These are phyloP conservation scores for Morone chrysops DNA, from an alignment of 2,113 vertebrate species.

Conservation along the genomic window DNA sequence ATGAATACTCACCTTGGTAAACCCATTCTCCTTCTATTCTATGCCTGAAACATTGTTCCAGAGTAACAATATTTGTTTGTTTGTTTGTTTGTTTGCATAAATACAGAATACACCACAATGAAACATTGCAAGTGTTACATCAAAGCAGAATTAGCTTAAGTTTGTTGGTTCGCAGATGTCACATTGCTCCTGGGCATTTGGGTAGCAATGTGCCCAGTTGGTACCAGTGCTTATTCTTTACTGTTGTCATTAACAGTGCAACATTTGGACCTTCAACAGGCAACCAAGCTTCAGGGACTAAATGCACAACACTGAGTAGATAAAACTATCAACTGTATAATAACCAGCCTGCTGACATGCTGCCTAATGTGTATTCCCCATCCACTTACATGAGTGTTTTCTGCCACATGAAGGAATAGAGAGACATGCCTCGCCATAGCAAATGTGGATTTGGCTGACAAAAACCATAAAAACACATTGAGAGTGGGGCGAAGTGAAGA, in stretches of 20 bases:
- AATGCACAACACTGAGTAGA: neutral
- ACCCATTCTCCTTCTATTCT: conserved; percentile 10
- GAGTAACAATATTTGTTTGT: neutral
- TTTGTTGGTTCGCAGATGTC: neutral
- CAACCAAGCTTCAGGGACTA: neutral
- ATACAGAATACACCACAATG: conserved; percentile 21
- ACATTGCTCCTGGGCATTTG: neutral
- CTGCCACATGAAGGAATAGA: neutral
- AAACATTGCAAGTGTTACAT: conserved; percentile 3
- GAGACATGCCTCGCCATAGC: neutral
- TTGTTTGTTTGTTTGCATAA: conserved; percentile 8
- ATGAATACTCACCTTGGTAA: conserved; percentile 27
- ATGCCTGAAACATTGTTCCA: conserved; percentile 17
- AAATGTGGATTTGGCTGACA: conserved; percentile 42
- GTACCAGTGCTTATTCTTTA: neutral
- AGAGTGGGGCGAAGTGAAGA: conserved; percentile 36
- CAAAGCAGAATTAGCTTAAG: neutral
- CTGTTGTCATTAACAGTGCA: neutral
- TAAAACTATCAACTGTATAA: conserved; percentile 24
- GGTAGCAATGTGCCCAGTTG: neutral
- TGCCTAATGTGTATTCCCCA: neutral
- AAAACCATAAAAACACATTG: conserved; percentile 27
- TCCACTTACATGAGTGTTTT: conserved; percentile 4
- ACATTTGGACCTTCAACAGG: neutral
- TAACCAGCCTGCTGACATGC: neutral